Base-by-base conservation (phyloP, 2,113 vertebrate genomes). In the Montifringilla adamsi region DNA sequence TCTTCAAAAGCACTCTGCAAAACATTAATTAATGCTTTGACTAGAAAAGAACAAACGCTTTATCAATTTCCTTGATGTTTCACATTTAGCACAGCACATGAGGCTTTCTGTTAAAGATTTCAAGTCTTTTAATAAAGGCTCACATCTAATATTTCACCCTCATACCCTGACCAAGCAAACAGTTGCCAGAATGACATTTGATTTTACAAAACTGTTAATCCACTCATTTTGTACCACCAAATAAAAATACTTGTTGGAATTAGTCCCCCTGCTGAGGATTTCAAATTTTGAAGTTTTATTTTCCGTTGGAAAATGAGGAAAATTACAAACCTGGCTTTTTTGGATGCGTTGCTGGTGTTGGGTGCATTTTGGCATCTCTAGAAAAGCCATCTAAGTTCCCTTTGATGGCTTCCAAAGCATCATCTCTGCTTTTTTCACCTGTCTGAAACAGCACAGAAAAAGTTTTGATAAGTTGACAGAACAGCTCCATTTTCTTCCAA, bases 341-440 rank as follows among this genome's bases (percentile, higher is more conserved):
- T 30, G 98, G 98, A 96, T 99, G 99, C 1, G 99, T 98, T 66
- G 98, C 98, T 63, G 99, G 99, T 73, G 99, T 98, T 35, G 99
- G 99, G 90, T 99, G 99, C 99, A 99, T 99, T 97, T 99, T 99
- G 49, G 99, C 99, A 74, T 99, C 99, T 98, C 99, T 98, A 97
- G 99, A 99, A 98, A 99, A 99, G 28, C 99, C 99, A 92, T 99
- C 99, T 92, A 99, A 97, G 93, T 99, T 99, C 82, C 99, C 99
- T 98, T 99, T 99, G 94, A 99, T 99, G 73, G 99, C 99, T 97
- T 99, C 99, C 97, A 99, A 97, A 55, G 99, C 99, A 76, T 99
- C 99, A 60, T 99, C 99, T 78, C 99, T 98, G 96, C 98, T 99
- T 97, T 99, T 99, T 97, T 99, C 99, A 82, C 98, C 99, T 59